phyloP scores from a whole-genome alignment of 2,888 invertebrate genomes.

The Melipona beecheii region DNA sequence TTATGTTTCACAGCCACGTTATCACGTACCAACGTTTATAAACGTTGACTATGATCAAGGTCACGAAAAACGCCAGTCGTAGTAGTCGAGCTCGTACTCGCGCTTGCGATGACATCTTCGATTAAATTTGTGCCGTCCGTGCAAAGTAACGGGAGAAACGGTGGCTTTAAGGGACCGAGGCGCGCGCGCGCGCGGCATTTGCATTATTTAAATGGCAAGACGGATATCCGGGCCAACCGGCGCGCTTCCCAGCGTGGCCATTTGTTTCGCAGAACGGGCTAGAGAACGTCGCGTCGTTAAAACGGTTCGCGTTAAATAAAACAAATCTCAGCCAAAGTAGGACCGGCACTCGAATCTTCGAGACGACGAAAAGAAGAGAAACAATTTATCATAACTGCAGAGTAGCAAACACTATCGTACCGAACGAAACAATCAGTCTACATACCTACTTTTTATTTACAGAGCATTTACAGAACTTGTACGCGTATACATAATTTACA shows the following conservation, averaged over 20 bases:
- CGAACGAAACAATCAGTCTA: too few species aligned
- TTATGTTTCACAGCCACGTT: too few species aligned
- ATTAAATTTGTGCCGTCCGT: background rate
- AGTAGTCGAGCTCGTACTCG: too few species aligned
- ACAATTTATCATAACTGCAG: too few species aligned
- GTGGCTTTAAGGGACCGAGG: background rate
- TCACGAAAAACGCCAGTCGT: too few species aligned
- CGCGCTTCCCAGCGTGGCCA: constrained; percentile 19
- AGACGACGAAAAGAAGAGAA: too few species aligned
- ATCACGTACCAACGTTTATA: too few species aligned
- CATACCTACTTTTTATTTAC: too few species aligned
- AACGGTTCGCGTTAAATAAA: constrained; percentile 14
- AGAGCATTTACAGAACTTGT: too few species aligned
- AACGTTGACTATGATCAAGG: too few species aligned
- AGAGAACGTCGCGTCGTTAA: constrained; percentile 15
- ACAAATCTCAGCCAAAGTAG: background rate
- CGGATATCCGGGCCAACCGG: constrained; percentile 25
- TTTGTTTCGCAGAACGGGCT: constrained; percentile 17
- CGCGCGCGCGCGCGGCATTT: constrained; percentile 34
- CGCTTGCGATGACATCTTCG: background rate
- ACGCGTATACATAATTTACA: too few species aligned
- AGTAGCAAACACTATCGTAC: too few species aligned
- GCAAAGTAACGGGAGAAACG: background rate
- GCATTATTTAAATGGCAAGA: constrained; percentile 52
- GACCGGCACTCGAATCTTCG: background rate